These are phyloP conservation scores for Zaprionus lineosus DNA, from an alignment of 2,888 invertebrate species.

Conservation along the genomic window DNA sequence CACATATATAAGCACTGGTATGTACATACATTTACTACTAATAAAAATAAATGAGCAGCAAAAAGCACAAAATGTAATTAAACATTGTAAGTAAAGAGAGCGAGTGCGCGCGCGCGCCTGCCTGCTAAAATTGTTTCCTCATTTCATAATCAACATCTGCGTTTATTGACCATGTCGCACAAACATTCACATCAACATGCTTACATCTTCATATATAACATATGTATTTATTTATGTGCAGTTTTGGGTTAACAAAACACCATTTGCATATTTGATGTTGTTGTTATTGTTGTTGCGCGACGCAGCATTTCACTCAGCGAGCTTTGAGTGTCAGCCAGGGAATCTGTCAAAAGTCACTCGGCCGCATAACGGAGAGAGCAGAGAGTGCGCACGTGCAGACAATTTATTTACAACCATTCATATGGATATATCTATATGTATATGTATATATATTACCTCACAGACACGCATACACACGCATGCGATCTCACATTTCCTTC, in stretches of 20 bases:
- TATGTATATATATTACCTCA: constrained; percentile 61
- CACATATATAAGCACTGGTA: background rate
- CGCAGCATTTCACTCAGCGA: constrained; percentile 22
- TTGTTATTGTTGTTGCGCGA: constrained; percentile 28
- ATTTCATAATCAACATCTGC: constrained; percentile 68
- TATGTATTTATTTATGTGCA: background rate
- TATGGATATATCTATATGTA: too few relatives aligned
- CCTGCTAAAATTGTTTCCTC: constrained; percentile 68
- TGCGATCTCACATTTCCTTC: constrained; percentile 36
- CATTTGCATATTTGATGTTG: constrained; percentile 54
- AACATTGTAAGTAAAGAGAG: constrained; percentile 44
- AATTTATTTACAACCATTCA: too few relatives aligned
- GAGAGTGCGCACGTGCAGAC: constrained; percentile 40
- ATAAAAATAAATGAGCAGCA: constrained; percentile 55
- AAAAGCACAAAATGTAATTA: constrained; percentile 61
- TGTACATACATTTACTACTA: constrained; percentile 20
- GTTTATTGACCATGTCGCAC: constrained; percentile 55
- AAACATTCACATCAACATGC: constrained; percentile 4
- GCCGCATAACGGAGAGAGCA: constrained; percentile 53
- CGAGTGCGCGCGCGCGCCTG: constrained; percentile 16
- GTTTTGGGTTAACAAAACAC: constrained; percentile 48
- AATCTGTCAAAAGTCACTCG: constrained; percentile 62
- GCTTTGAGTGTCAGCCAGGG: constrained; percentile 22
- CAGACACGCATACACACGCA: background rate
- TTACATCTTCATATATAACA: too few relatives aligned